phyloP scores from a whole-genome alignment of 2,797 vertebrate genomes.

The Ceryle rudis region DNA sequence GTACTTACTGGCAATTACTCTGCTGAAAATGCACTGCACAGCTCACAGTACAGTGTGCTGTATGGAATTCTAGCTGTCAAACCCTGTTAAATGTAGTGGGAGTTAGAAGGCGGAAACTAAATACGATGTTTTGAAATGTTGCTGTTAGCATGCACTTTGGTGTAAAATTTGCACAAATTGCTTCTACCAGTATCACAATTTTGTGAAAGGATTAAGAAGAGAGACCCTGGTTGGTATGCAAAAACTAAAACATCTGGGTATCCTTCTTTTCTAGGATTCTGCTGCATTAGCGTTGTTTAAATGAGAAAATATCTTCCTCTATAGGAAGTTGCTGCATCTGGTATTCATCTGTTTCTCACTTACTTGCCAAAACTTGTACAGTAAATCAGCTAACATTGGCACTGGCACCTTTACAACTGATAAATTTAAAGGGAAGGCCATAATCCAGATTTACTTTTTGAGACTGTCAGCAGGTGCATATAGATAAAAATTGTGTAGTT shows the following conservation, averaged over 20 bases:
- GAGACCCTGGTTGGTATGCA: accelerated
- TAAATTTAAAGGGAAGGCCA: neutral
- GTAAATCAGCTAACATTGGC: neutral
- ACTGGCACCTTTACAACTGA: neutral
- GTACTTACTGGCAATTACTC: neutral
- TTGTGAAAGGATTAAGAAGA: neutral
- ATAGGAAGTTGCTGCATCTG: neutral
- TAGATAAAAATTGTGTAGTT: neutral
- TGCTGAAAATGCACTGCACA: neutral
- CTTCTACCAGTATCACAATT: neutral
- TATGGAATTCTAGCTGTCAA: neutral
- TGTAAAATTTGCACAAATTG: neutral
- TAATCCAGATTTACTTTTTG: neutral
- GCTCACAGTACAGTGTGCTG: neutral
- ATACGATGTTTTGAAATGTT: neutral
- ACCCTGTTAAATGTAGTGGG: neutral
- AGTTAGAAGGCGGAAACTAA: neutral
- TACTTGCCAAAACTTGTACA: neutral
- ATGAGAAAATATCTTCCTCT: neutral
- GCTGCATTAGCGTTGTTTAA: neutral
- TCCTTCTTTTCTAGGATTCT: neutral
- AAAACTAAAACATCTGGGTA: neutral
- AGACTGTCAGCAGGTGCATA: neutral
- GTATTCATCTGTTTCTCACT: neutral
- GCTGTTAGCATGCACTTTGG: neutral